Percentiles rank a stretch among this genome's conserved stretches.
Conservation (phyloP, 1,140 invertebrate species). For the Neuroterus valhalla region DNA sequence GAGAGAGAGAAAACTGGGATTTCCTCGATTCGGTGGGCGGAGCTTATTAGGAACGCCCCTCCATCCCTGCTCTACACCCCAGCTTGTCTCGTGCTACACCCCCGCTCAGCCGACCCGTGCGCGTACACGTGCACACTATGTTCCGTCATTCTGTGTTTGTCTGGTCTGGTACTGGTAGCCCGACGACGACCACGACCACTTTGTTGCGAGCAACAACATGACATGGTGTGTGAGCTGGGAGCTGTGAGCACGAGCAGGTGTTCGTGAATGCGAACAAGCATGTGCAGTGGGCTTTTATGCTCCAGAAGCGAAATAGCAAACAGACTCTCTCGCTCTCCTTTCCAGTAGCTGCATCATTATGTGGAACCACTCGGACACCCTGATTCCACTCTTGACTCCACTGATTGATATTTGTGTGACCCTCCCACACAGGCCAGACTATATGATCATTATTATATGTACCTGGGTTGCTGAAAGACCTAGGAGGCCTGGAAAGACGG, state of each 20-base stretch:
- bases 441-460: background rate
- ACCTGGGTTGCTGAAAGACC: background rate
- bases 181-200: background rate
- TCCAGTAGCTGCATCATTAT: constrained; percentile 55
- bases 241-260: background rate
- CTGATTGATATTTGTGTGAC: constrained; percentile 63
- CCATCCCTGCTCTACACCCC: constrained; percentile 25
- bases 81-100: constrained; percentile 46
- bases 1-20: constrained; percentile 56
- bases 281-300: constrained; percentile 35
- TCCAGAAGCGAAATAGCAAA: constrained; percentile 34
- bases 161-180: background rate
- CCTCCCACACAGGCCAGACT: background rate
- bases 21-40: too few species aligned
- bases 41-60: constrained; percentile 58
- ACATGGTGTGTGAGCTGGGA: constrained; percentile 46
- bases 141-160: too few species aligned
- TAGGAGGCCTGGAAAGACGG: too few species aligned
- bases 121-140: constrained; percentile 16
- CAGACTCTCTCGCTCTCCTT: constrained; percentile 32
- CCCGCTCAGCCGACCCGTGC: constrained; percentile 43
- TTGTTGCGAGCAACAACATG: constrained; percentile 36
- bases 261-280: background rate
- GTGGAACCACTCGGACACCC: constrained; percentile 65
- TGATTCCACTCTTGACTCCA: constrained; percentile 63